A percentile compares a stretch with the other conserved stretches of the same genome.
phyloP scores from a whole-genome alignment of 1,140 invertebrate genomes.

The Atopsyche davidsoni region DNA sequence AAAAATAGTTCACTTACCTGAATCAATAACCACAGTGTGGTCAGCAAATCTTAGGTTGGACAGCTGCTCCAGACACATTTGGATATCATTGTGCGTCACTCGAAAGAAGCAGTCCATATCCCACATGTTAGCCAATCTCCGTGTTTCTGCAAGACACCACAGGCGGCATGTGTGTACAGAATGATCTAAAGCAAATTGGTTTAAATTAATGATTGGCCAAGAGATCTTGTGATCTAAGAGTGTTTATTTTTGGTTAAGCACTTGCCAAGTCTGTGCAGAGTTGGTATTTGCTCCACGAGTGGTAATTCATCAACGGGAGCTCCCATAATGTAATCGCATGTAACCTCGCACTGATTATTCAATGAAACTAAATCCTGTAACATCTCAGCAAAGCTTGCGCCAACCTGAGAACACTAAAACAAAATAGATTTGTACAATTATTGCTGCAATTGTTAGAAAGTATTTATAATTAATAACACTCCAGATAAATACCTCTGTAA shows the following conservation, averaged over 20 bases:
- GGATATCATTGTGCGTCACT: constrained; percentile 58
- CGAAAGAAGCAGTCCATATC: constrained; percentile 58
- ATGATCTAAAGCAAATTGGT: constrained; percentile 50
- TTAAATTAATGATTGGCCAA: not conserved
- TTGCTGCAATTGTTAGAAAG: too few species aligned
- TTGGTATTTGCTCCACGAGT: constrained; percentile 71
- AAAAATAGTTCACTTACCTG: too few species aligned
- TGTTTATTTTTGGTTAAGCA: constrained; percentile 7
- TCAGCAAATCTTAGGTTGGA: constrained; percentile 57
- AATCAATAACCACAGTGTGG: constrained; percentile 49
- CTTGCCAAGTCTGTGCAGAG: constrained; percentile 64
- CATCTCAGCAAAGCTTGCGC: constrained; percentile 56
- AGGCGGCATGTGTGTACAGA: constrained; percentile 67
- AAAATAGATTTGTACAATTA: constrained; percentile 11
- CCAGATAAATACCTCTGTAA: constrained; percentile 44
- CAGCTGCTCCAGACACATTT: constrained; percentile 58
- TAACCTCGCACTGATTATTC: constrained; percentile 62
- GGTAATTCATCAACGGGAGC: constrained; percentile 63
- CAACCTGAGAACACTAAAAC: constrained; percentile 50
- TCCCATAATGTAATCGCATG: constrained; percentile 58
- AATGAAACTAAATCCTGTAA: constrained; percentile 57
- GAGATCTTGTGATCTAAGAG: not conserved
- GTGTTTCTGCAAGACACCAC: constrained; percentile 64
- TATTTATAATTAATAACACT: too few species aligned
- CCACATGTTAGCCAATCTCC: constrained; percentile 65